Conservation (phyloP, 2,888 invertebrate species). For the Spilosoma lubricipeda region DNA sequence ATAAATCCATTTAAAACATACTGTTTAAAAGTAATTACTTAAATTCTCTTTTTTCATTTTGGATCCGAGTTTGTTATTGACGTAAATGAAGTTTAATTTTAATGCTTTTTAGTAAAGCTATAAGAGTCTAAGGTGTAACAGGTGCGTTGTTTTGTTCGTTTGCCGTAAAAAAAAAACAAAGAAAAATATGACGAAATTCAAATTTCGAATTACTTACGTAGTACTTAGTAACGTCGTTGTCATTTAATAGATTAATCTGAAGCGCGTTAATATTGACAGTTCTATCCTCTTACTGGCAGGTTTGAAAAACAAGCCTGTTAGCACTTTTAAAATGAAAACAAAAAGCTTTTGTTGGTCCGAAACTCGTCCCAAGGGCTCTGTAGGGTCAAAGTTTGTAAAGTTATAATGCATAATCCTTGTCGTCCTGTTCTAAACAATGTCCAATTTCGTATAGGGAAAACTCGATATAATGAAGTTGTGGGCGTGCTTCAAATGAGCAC, state of each 20-base stretch:
- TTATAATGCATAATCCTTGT: conserved; percentile 58
- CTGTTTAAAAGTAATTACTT: too few species aligned
- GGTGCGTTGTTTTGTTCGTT: too few species aligned
- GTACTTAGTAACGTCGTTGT: not conserved
- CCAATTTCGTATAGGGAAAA: conserved; percentile 19
- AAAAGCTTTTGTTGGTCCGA: conserved; percentile 17
- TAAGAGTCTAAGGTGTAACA: too few species aligned
- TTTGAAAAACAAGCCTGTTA: conserved; percentile 20
- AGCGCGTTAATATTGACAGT: conserved; percentile 1
- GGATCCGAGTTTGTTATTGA: too few species aligned
- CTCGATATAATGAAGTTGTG: conserved; percentile 10
- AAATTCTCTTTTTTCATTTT: too few species aligned
- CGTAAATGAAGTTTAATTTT: too few species aligned
- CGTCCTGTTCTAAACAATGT: conserved; percentile 38
- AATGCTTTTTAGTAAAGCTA: too few species aligned
- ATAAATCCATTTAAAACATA: not conserved
- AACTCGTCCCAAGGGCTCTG: conserved; percentile 20
- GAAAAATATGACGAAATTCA: not conserved
- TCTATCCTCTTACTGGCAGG: conserved; percentile 12
- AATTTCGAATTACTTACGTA: not conserved
- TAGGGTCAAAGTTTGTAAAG: conserved; percentile 38
- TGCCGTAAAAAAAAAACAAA: too few species aligned
- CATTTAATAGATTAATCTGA: not conserved
- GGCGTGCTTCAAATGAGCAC: not conserved
- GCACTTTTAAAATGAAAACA: conserved; percentile 25